These are phyloP conservation scores for Trissolcus basalis DNA, from an alignment of 1,140 invertebrate genomes.

Conservation along the genomic window DNA sequence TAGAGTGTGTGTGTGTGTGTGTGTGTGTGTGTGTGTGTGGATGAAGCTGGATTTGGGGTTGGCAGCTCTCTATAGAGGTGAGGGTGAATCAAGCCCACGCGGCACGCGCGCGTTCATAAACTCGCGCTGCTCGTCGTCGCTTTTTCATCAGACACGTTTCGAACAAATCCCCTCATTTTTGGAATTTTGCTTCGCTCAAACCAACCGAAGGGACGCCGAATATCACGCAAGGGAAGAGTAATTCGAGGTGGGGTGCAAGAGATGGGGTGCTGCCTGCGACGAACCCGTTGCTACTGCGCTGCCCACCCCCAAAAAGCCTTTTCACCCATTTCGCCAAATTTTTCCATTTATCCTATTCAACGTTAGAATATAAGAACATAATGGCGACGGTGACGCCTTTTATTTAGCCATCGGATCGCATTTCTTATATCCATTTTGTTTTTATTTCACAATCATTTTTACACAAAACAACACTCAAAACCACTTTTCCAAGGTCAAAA, in stretches of 20 bases:
- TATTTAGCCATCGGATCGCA: background rate
- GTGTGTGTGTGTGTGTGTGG: slow-evolving; percentile 2
- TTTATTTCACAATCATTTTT: too few relatives aligned
- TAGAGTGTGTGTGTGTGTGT: too few relatives aligned
- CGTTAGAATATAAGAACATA: slow-evolving; percentile 11
- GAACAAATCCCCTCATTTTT: slow-evolving; percentile 63
- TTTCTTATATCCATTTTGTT: too few relatives aligned
- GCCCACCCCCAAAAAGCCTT: slow-evolving; percentile 34
- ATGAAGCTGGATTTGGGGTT: slow-evolving; percentile 33
- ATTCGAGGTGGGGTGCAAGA: slow-evolving; percentile 20
- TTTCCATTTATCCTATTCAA: slow-evolving; percentile 16
- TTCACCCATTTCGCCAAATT: slow-evolving; percentile 27
- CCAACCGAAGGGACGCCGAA: slow-evolving; percentile 29
- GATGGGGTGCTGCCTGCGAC: background rate
- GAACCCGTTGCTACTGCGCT: slow-evolving; percentile 28
- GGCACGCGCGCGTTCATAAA: slow-evolving; percentile 54
- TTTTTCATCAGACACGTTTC: slow-evolving; percentile 36
- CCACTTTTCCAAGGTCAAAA: too few relatives aligned
- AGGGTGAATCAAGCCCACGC: slow-evolving; percentile 58
- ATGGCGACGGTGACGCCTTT: slow-evolving; percentile 2
- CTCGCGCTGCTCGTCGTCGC: slow-evolving; percentile 36
- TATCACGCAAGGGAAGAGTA: slow-evolving; percentile 23
- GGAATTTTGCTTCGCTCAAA: slow-evolving; percentile 61
- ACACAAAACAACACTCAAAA: too few relatives aligned
- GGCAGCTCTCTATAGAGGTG: slow-evolving; percentile 18